Base-by-base conservation (phyloP, 2,888 invertebrate genomes). In the Ligdia adustata region DNA sequence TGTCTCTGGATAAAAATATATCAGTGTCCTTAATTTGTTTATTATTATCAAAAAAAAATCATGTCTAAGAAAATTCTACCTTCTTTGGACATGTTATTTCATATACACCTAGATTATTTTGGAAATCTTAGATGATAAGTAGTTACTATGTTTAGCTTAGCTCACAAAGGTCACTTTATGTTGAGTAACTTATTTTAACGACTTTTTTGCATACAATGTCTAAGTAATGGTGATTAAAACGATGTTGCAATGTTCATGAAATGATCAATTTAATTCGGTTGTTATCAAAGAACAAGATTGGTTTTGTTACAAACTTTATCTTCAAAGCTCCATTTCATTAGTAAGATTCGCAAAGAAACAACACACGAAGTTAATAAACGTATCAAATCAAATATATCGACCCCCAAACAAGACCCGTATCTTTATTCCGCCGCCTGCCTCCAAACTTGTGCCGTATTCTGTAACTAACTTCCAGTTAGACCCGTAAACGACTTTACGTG, bases 401-500 rank as follows among this genome's bases (percentile, higher is more conserved):
- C 55, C 63, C 28, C 62, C 64, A 72, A 72, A 72, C 66, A 75
- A 68, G 32, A 62, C 61, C 62, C 43, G 71, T 72, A 75, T 78
- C 72, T 74, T 75, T 75, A 79, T 75, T 72, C 70, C 60, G 55
- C 64, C 64, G 63, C 69, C 73, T 69, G 67, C 60, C 67, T 63
- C 64, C 59, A 60, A 70, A 82, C 76, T 82, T 75, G 57, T 51
- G 63, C 71, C 75, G 74, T 78, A 78, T 82, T 80, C 77, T 69
- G 73, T 78, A 79, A 74, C 77, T 76, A 85, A 83, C 79, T 86
- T 83, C 71, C 71, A 79, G 79, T 82, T 82, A 80, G 75, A 74
- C 72, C 75, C 77, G 76, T 86, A 86, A 88, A 87, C 84, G 85
- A 85, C 79, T 84, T 86, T 84, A 84, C 84, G 85, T 88, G 85